Conservation (phyloP, 2,113 vertebrate species). For the Lagopus leucura region DNA sequence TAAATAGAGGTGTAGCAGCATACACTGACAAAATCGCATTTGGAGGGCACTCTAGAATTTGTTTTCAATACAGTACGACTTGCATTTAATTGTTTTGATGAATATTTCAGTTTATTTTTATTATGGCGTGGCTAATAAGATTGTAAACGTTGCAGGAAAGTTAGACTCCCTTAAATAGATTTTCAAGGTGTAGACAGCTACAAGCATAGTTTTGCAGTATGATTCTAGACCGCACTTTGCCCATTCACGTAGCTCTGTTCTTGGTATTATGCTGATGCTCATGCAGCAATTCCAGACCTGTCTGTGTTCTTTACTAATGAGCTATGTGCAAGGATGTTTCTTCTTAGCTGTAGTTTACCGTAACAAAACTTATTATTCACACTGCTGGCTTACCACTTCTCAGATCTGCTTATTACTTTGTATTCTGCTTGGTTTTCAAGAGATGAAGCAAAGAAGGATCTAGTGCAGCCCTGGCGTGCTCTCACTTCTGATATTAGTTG, state of each 20-base stretch:
- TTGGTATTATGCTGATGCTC: neutral
- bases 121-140: constrained; percentile 1
- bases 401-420: neutral
- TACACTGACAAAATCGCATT: neutral
- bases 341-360: neutral
- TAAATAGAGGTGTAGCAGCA: neutral
- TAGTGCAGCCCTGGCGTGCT: neutral
- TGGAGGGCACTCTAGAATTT: neutral
- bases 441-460: neutral
- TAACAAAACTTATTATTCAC: neutral
- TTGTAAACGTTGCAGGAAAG: neutral
- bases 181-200: neutral
- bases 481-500: neutral
- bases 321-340: neutral
- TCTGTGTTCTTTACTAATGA: neutral
- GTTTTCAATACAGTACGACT: constrained; percentile 22
- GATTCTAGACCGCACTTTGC: neutral
- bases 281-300: neutral
- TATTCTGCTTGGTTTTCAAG: neutral
- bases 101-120: constrained; percentile 15
- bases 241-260: neutral
- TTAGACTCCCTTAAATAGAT: neutral
- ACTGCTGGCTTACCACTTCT: neutral
- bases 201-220: neutral
- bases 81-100: constrained; percentile 42